A percentile compares a stretch with the other conserved stretches of the same genome.
Evolutionary conservation across 53 echinoderm and acorn worm genomes (phyloP).

Genomic region (Hippasteria phrygiana): DNA sequence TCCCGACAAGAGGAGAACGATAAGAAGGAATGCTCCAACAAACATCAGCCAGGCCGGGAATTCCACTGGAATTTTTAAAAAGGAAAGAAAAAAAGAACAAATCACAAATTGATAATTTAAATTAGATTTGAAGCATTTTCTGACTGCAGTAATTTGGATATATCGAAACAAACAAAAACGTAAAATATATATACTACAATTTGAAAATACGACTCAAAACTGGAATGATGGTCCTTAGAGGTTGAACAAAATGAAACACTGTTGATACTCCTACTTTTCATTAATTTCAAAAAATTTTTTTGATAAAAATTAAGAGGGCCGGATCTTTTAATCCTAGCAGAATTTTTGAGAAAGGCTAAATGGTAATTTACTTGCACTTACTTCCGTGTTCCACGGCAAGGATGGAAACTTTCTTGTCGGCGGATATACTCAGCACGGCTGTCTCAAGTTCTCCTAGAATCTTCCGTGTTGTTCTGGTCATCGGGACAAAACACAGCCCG

Average conservation of each 20-base stretch:
- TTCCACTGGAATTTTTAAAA: slow-evolving; percentile 59
- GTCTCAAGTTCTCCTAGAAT: slow-evolving; percentile 84
- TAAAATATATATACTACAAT: too few relatives aligned
- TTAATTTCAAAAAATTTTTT: too few relatives aligned
- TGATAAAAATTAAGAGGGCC: too few relatives aligned
- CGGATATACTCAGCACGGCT: slow-evolving; percentile 89
- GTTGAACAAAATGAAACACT: too few relatives aligned
- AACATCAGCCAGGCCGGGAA: slow-evolving; percentile 85
- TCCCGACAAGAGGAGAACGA: slow-evolving; percentile 71
- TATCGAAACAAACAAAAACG: too few relatives aligned
- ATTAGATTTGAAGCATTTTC: background rate
- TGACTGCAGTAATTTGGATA: too few relatives aligned
- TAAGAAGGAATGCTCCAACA: slow-evolving; percentile 81
- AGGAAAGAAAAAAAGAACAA: slow-evolving; percentile 20
- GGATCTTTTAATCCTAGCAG: too few relatives aligned
- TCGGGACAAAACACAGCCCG: slow-evolving; percentile 91
- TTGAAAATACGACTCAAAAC: too few relatives aligned
- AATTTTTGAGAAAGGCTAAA: too few relatives aligned
- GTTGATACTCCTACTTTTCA: too few relatives aligned
- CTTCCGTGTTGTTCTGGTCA: slow-evolving; percentile 79
- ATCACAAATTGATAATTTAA: background rate
- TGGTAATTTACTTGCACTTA: too few relatives aligned
- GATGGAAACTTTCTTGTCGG: slow-evolving; percentile 83
- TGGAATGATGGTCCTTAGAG: too few relatives aligned
- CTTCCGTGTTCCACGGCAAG: slow-evolving; percentile 70